Conservation (phyloP, 2,888 invertebrate species). For the Ptycholaimellus sp. region DNA sequence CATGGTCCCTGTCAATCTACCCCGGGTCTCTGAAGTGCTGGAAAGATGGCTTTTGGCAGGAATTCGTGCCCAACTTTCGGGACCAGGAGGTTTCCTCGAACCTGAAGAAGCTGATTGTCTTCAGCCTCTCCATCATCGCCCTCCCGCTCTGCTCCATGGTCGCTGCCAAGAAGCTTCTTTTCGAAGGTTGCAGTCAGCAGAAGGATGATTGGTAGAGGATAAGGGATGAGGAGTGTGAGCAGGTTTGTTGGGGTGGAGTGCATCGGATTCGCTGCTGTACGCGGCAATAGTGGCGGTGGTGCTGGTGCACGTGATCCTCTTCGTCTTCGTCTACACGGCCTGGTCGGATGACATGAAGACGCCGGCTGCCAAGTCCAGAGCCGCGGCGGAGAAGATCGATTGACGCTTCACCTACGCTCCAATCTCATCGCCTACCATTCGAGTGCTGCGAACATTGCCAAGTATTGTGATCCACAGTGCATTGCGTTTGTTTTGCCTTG, state of each 20-base stretch:
- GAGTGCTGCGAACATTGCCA: too few relatives aligned
- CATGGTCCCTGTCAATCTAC: too few relatives aligned
- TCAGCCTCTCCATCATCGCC: slow-evolving; percentile 18
- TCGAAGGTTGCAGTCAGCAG: slow-evolving; percentile 14
- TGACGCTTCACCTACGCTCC: too few relatives aligned
- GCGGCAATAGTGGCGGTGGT: slow-evolving; percentile 22
- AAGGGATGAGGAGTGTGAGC: neutral
- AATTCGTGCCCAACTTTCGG: slow-evolving; percentile 17
- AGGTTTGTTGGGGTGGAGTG: slow-evolving; percentile 15
- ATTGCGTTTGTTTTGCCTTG: too few relatives aligned
- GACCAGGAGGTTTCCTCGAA: slow-evolving; percentile 17
- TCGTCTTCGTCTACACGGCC: slow-evolving; percentile 6
- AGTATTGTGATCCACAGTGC: too few relatives aligned
- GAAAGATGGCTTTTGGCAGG: too few relatives aligned
- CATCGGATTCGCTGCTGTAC: slow-evolving; percentile 18
- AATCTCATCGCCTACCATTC: too few relatives aligned
- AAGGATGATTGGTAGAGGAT: neutral
- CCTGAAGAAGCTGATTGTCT: slow-evolving; percentile 18
- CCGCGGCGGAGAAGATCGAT: too few relatives aligned
- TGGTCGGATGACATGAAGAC: slow-evolving; percentile 7
- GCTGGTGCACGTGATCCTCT: slow-evolving; percentile 8
- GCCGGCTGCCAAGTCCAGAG: too few relatives aligned
- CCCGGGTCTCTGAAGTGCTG: too few relatives aligned
- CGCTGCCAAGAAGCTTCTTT: slow-evolving; percentile 16
- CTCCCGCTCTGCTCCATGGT: slow-evolving; percentile 24